Evolutionary conservation across 1,140 invertebrate genomes (phyloP), one percentile per base, ranked within the genome.

Genomic region (Colletes latitarsis): DNA sequence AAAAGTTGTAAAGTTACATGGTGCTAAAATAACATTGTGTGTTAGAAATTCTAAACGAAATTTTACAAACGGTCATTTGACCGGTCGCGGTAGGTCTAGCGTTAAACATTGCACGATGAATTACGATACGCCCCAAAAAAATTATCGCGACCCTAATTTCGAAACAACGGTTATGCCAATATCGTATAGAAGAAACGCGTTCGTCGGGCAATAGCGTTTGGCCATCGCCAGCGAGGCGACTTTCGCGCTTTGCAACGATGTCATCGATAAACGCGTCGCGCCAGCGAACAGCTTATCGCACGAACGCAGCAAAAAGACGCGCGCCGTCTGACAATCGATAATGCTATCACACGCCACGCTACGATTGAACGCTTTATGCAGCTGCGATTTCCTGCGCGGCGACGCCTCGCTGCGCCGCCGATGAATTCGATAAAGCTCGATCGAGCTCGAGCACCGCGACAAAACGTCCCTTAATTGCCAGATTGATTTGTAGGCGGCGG

Each of bases 401-500:
- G 55, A 21, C n/a, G 21, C 19, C 19, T 6, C 19, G 6, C 4
- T 8, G 15, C 17, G 49, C 39, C 17, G 30, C 58, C 60, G 77
- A 79, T 79, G 60, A 79, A 79, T 73, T 79, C 77, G 77, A 79
- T 79, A 73, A 79, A 73, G 69, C 77, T 39, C 70, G 69, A 77
- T 79, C 70, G 52, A 41, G 75, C 63, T 58, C n/a, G 53, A 68
- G 71, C 64, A 49, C 78, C 43, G 64, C 78, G 78, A 76, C 78
- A 76, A 81, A 76, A 76, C 74, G 79, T 69, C 67, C 79, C 58
- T 77, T 81, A 81, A 81, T 81, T 77, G 79, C 74, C 73, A 49
- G 74, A 76, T 77, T 77, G 79, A 77, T 77, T 77, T 68, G 76
- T 53, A 63, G 75, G 57, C 41, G 6, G n/a, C 30, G 19, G 17